Evolutionary conservation across 2,113 vertebrate genomes (phyloP), one percentile per base, ranked within the genome.

Genomic region (Helogale parvula): DNA sequence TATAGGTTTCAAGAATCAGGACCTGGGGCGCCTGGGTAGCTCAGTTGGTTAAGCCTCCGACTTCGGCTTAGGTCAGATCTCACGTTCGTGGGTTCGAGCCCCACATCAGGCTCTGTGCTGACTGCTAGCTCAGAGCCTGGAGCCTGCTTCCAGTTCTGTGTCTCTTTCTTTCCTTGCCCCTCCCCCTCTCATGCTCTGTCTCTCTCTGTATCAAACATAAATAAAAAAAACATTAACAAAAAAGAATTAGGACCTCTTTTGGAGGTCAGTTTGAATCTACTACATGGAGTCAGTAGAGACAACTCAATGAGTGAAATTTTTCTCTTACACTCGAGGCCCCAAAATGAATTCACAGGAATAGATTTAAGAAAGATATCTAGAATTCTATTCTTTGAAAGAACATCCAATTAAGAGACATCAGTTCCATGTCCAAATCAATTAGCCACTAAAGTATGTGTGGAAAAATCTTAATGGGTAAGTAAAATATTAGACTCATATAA

Each of bases 291-390:
- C 21, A 65, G 23, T 16, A 41, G 17, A 54, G 6, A 71, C 76
- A 17, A 25, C 21, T 25, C 27, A 63, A 4, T 50, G 19, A 83
- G n/a, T 68, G 47, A 71, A n/a, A 72, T 5, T 63, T 1, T 33
- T 2, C 1, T 1, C 2, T 63, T 54, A 14, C 1, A 8, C 17
- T 19, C 54, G 47, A 83, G 7, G 13, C 1, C 17, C 0, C 13
- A 69, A 10, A 5, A 45, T 31, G 4, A 54, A 80, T 31, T 57
- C 23, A 14, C 21, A 54, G 10, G 41, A 45, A n/a, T 16, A 11
- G 16, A 72, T 14, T 8, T 77, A 14, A 85, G 19, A 19, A 72
- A 57, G 2, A 5, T 5, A 47, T 60, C 6, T 45, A 54, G 23
- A 9, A 31, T 88, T 60, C 10, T 65, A 8, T 74, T 4, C 29